Evolutionary conservation across 2,113 vertebrate genomes (phyloP).

Genomic region (Meles meles): DNA sequence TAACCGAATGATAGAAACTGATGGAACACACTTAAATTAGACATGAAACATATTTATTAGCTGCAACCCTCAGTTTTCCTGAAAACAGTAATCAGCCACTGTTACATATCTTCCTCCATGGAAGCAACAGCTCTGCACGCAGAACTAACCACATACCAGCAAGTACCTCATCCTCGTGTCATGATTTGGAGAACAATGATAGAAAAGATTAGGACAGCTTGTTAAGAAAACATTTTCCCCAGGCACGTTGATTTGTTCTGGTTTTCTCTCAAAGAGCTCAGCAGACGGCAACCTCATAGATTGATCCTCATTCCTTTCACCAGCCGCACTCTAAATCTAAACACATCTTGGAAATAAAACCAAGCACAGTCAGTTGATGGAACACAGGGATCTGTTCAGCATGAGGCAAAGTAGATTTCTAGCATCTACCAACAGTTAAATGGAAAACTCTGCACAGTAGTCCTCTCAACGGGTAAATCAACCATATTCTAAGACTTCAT

Average conservation of each 20-base stretch:
- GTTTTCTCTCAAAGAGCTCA: not conserved
- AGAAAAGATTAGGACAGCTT: not conserved
- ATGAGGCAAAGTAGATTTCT: not conserved
- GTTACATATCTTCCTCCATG: not conserved
- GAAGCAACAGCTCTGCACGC: not conserved
- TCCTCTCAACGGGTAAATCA: not conserved
- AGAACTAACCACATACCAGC: not conserved
- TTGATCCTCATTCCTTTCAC: slow-evolving; percentile 87
- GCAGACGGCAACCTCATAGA: slow-evolving; percentile 68
- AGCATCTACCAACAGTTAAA: not conserved
- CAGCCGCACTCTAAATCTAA: slow-evolving; percentile 82
- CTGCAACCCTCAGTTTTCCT: not conserved
- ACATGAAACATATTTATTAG: slow-evolving; percentile 27
- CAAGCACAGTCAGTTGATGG: slow-evolving; percentile 27
- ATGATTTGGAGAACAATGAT: not conserved
- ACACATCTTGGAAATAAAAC: slow-evolving; percentile 83
- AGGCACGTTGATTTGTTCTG: not conserved
- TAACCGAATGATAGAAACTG: not conserved
- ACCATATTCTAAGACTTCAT: not conserved
- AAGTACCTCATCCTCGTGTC: fast-evolving
- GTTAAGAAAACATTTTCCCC: not conserved
- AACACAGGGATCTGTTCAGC: not conserved
- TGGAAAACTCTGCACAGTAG: not conserved
- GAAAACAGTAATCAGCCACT: not conserved
- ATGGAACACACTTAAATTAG: not conserved